These are phyloP conservation scores for Melanotaenia duboulayi DNA, from an alignment of 2,113 vertebrate genomes.

Conservation along the genomic window DNA sequence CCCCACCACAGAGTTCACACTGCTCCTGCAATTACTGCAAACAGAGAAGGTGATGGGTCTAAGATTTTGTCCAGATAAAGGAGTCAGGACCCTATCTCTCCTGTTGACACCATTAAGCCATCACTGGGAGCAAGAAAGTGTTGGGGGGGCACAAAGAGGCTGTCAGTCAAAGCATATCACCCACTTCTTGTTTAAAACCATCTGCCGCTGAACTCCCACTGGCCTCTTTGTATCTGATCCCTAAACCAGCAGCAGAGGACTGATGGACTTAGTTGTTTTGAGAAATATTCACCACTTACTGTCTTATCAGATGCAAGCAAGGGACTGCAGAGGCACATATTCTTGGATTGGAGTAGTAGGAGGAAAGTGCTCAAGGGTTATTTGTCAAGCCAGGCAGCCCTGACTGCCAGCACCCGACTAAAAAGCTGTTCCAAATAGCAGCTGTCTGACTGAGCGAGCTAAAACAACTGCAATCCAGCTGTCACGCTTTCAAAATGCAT, in stretches of 20 bases:
- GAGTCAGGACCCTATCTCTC: conserved; percentile 77
- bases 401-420: conserved; percentile 49
- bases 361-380: conserved; percentile 65
- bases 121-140: conserved; percentile 62
- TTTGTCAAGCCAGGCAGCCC: conserved; percentile 61
- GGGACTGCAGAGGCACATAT: conserved; percentile 41
- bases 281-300: conserved; percentile 61
- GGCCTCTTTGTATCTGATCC: conserved; percentile 71
- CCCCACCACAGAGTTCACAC: conserved; percentile 71
- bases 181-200: conserved; percentile 75
- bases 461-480: conserved; percentile 63
- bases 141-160: conserved; percentile 28
- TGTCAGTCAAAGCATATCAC: conserved; percentile 69
- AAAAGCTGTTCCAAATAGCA: conserved; percentile 54
- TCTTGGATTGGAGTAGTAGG: conserved; percentile 57
- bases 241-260: conserved; percentile 45
- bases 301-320: conserved; percentile 67
- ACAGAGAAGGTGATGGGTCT: conserved; percentile 84
- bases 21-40: conserved; percentile 84
- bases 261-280: conserved; percentile 37
- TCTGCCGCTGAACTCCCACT: conserved; percentile 60
- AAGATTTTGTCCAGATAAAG: conserved; percentile 76
- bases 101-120: conserved; percentile 78
- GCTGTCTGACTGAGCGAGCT: conserved; percentile 33
- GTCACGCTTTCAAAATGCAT: conserved; percentile 49